These are phyloP conservation scores for Drosophila helvetica DNA, from an alignment of 2,888 invertebrate species.

Conservation along the genomic window DNA sequence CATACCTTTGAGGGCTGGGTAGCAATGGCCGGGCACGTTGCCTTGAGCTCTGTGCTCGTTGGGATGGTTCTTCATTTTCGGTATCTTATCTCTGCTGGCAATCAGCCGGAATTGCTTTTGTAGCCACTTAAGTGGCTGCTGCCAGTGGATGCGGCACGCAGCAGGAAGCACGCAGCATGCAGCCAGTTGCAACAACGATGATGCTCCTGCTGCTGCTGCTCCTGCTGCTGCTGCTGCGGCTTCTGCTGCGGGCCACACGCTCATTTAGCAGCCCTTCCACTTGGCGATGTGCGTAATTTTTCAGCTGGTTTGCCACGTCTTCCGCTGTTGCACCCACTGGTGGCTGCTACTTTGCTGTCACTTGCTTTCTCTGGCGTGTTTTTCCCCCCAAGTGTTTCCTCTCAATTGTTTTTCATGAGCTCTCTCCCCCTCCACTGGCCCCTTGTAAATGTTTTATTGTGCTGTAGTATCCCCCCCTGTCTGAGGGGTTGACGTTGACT, in stretches of 20 bases:
- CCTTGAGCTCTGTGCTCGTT: constrained; percentile 5
- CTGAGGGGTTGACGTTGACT: constrained; percentile 35
- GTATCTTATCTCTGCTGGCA: constrained; percentile 51
- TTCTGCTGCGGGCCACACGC: constrained; percentile 51
- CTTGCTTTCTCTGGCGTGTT: background rate
- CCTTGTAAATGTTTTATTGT: constrained; percentile 51
- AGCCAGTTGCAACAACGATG: constrained; percentile 15
- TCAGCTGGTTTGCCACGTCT: constrained; percentile 53
- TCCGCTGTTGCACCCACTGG: constrained; percentile 30
- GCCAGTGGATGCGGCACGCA: constrained; percentile 21
- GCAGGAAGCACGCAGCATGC: constrained; percentile 26
- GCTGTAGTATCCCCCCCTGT: background rate
- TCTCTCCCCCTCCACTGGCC: background rate
- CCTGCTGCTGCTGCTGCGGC: constrained; percentile 7
- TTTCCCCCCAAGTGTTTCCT: constrained; percentile 30
- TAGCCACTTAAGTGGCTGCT: constrained; percentile 51
- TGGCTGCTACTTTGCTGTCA: background rate
- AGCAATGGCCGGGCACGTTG: background rate
- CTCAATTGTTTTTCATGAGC: constrained; percentile 56
- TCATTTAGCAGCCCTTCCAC: constrained; percentile 61
- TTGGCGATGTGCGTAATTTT: constrained; percentile 58
- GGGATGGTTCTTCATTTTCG: background rate
- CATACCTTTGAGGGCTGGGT: too few relatives aligned
- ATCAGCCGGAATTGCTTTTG: constrained; percentile 63
- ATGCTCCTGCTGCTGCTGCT: constrained; percentile 5